Evolutionary conservation across 1,140 invertebrate genomes (phyloP).

Genomic region (Xylocopa sonorina): DNA sequence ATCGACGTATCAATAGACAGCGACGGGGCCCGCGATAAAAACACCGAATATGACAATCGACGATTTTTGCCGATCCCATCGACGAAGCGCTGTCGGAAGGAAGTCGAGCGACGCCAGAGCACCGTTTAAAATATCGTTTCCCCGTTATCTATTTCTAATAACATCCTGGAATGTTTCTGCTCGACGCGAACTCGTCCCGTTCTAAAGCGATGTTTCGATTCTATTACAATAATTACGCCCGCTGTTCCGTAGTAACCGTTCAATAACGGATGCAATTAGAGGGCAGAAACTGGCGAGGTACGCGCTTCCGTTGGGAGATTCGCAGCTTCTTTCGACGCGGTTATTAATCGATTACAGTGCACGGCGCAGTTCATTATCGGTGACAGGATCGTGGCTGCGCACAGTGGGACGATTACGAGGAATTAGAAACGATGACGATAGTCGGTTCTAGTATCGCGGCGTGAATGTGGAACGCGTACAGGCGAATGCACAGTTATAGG

Average conservation of each 20-base stretch:
- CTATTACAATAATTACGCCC: not conserved
- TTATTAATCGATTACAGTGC: slow-evolving; percentile 32
- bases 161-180: slow-evolving; percentile 33
- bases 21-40: too few relatives aligned
- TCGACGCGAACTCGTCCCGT: too few relatives aligned
- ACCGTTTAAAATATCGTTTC: not conserved
- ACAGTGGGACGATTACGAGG: slow-evolving; percentile 37
- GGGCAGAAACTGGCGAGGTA: not conserved
- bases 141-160: slow-evolving; percentile 44
- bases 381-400: slow-evolving; percentile 12
- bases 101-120: too few relatives aligned
- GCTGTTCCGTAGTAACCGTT: not conserved
- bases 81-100: too few relatives aligned
- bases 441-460: slow-evolving; percentile 30
- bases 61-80: too few relatives aligned
- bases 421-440: slow-evolving; percentile 55
- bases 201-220: not conserved
- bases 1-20: not conserved
- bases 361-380: slow-evolving; percentile 27
- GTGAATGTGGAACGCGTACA: slow-evolving; percentile 53
- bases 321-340: slow-evolving; percentile 14
- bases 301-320: slow-evolving; percentile 1
- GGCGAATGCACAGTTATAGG: slow-evolving; percentile 53
- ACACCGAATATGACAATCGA: not conserved
- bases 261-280: slow-evolving; percentile 7